Evolutionary conservation across 2,797 vertebrate species (phyloP), one percentile per base, ranked within the genome.

Genomic region (Danio tinwini): DNA sequence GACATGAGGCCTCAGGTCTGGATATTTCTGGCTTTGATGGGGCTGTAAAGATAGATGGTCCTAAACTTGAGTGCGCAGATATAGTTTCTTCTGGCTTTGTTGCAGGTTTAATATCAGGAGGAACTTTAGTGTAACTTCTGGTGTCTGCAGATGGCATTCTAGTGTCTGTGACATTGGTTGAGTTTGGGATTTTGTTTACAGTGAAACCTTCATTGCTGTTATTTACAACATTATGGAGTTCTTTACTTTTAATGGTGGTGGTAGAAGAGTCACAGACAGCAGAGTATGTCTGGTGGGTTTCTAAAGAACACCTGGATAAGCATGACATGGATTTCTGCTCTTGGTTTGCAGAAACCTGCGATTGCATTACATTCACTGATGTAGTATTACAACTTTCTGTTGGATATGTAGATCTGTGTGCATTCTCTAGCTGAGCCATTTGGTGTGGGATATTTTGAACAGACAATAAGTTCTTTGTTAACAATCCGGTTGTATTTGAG

Each of bases 381-480:
- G 39, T 5, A 21, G 59, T 17, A 8, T 76, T 58, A 80, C 2
- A 50, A 6, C 40, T 70, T 84, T 82, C 52, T 56, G 52, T 76
- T 53, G 73, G 73, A 80, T 71, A 83, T 83, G 29, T 21, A 64
- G 52, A 73, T 78, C 37, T 83, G 61, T 67, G 44, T 73, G 65
- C 69, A 82, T 74, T 79, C 53, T 78, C 80, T 76, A 19, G 29
- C 19, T 63, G 74, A 39, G 52, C 19, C 45, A 47, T 61, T 70
- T 75, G 81, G 65, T 68, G 75, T 29, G 19, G 21, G 1, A 62
- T 85, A 80, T 76, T 88, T 85, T 59, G 81, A 83, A 74, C 40
- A 4, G 65, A 72, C 29, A 73, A 80, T 29, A 76, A 12, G n/a
- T 78, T 74, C 16, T 39, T 79, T 78, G 67, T 73, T 79, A 77